Evolutionary conservation across 2,888 invertebrate species (phyloP), one percentile per base, ranked within the genome.

Genomic region (Brachypalpus laphriformis): DNA sequence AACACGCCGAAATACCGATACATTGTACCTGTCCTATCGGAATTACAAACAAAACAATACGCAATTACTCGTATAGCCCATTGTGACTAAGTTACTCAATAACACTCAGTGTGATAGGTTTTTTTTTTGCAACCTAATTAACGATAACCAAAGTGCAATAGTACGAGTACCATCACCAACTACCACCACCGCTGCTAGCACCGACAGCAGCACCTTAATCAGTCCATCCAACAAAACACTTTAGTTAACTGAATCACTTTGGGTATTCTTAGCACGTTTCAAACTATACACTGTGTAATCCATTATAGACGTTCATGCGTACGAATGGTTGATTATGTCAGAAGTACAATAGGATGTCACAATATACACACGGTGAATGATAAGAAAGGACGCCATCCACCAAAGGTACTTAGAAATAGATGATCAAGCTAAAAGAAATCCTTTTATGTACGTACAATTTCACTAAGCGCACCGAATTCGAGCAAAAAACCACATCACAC

Each of bases 71-170:
- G n/a, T n/a, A 54, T 61, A 57, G 14, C 42, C 2, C 31, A 45
- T 42, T 61, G 45, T 66, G 56, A 75, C 28, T 34, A 65, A 70
- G 47, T 82, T 65, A 82, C 49, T 82, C 63, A 82, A 70, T 40
- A 20, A 42, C 31, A 76, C 56, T n/a, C 16, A 47, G 11, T 25
- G 51, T 57, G 49, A 47, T 68, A 14, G 16, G 25, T 34, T 11
- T 31, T 22, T 22, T 40, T 81, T 75, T 70, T 76, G 81, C 81
- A 81, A 81, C 75, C 75, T 56, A 51, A 57, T 47, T 75, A 34
- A 45, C 16, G 14, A 57, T 47, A 63, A 45, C 68, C 47, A 40
- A 76, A 82, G 45, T 77, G 71, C 71, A 82, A 71, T 70, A 74
- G 76, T 59, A n/a, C n/a, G n/a, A 70, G 54, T 65, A 63, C 45